Conservation (phyloP, 2,797 vertebrate genomes). For the Cirrhinus molitorella region DNA sequence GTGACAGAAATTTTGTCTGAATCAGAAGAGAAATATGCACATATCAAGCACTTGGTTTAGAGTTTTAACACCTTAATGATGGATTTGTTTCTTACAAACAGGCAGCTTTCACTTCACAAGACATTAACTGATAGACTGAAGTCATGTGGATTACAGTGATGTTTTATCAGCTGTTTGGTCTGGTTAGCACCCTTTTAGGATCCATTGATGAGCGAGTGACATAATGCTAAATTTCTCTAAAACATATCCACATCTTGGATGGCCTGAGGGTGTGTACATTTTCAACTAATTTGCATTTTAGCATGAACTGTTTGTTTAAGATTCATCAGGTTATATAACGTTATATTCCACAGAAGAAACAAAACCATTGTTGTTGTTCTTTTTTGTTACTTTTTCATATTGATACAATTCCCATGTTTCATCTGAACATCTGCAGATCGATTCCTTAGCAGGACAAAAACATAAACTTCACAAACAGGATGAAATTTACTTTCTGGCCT, state of each 20-base stretch:
- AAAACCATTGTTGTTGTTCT: neutral
- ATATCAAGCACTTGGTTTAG: neutral
- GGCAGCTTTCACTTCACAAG: neutral
- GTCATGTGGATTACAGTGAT: neutral
- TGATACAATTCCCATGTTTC: neutral
- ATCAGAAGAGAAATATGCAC: neutral
- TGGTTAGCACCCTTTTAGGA: too few relatives aligned
- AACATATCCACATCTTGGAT: neutral
- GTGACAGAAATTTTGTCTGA: neutral
- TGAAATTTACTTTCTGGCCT: slow-evolving; percentile 19
- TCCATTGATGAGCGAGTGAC: neutral
- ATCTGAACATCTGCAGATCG: slow-evolving; percentile 30
- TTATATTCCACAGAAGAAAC: neutral
- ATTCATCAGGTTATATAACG: neutral
- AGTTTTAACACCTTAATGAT: neutral
- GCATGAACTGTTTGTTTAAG: neutral
- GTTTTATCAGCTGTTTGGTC: neutral
- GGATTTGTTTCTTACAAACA: neutral
- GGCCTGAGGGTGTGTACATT: neutral
- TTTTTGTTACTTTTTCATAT: neutral
- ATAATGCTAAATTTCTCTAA: too few relatives aligned
- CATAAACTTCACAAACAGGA: slow-evolving; percentile 15
- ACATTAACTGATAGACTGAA: neutral
- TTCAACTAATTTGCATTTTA: too few relatives aligned
- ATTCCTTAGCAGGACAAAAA: neutral